phyloP scores from a whole-genome alignment of 2,113 vertebrate species.

The Morone saxatilis region DNA sequence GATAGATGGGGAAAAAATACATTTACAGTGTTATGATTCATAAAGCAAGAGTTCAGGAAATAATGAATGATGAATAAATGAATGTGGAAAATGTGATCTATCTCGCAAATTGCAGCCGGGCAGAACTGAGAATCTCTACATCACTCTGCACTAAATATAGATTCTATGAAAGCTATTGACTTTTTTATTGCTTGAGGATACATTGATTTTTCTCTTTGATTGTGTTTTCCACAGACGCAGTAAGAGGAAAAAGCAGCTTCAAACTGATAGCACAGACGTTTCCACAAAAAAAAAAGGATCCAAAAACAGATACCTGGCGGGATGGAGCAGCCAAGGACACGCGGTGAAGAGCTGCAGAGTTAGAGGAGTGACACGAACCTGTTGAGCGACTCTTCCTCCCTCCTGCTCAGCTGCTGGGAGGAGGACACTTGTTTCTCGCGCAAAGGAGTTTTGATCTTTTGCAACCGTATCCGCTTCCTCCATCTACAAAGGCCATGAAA shows the following conservation, averaged over 20 bases:
- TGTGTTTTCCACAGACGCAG: slow-evolving; percentile 72
- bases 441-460: slow-evolving; percentile 87
- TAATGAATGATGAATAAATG: slow-evolving; percentile 61
- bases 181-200: slow-evolving; percentile 79
- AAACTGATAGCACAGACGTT: slow-evolving; percentile 53
- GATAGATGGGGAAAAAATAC: slow-evolving; percentile 5
- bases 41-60: slow-evolving; percentile 32
- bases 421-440: slow-evolving; percentile 88
- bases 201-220: slow-evolving; percentile 78
- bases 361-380: slow-evolving; percentile 81
- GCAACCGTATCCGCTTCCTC: slow-evolving; percentile 89
- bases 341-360: slow-evolving; percentile 35
- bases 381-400: slow-evolving; percentile 87
- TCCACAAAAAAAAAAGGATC: slow-evolving; percentile 53
- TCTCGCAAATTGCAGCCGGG: slow-evolving; percentile 38
- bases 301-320: slow-evolving; percentile 69
- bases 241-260: slow-evolving; percentile 63
- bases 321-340: slow-evolving; percentile 61
- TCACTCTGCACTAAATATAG: slow-evolving; percentile 70
- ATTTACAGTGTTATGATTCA: slow-evolving; percentile 46
- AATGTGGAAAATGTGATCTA: slow-evolving; percentile 31
- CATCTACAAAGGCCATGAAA: slow-evolving; percentile 89
- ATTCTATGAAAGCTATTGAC: slow-evolving; percentile 74
- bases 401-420: slow-evolving; percentile 75
- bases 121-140: slow-evolving; percentile 48